These are phyloP conservation scores for Propithecus deckenii DNA, from an alignment of 2,797 vertebrate species.

Conservation along the genomic window DNA sequence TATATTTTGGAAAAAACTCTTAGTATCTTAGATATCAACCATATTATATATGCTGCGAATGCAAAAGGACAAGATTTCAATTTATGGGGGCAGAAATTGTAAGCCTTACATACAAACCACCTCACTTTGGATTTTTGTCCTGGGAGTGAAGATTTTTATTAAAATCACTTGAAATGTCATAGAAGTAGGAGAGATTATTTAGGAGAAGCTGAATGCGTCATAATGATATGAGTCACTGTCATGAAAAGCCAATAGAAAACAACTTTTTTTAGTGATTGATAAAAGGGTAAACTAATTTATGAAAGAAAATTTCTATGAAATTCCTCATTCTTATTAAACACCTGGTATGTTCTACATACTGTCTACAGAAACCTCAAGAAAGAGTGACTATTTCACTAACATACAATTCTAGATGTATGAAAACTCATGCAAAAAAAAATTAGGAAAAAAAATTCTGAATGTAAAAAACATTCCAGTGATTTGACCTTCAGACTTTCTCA, in stretches of 20 bases:
- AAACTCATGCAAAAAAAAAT: slow-evolving; percentile 8
- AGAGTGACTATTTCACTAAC: background rate
- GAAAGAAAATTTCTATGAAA: background rate
- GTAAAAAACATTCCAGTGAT: background rate
- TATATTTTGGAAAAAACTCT: background rate
- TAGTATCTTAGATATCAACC: background rate
- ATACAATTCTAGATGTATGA: background rate
- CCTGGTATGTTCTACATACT: background rate
- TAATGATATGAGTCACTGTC: background rate
- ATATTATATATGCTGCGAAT: background rate
- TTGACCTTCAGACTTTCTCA: slow-evolving; percentile 8
- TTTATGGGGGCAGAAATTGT: background rate
- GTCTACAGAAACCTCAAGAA: background rate
- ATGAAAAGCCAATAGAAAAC: background rate
- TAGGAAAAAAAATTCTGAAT: background rate
- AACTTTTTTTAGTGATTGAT: background rate
- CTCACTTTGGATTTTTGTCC: background rate
- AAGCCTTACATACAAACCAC: background rate
- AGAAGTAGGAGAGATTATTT: background rate
- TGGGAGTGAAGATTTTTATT: background rate
- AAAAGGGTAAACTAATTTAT: background rate
- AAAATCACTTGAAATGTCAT: background rate
- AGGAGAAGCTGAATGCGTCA: background rate
- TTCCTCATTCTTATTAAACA: background rate
- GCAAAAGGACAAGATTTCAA: background rate